A percentile compares a stretch with the other conserved stretches of the same genome.
These are phyloP conservation scores for Antheraea yamamai DNA, from an alignment of 2,888 invertebrate genomes.

Conservation along the genomic window DNA sequence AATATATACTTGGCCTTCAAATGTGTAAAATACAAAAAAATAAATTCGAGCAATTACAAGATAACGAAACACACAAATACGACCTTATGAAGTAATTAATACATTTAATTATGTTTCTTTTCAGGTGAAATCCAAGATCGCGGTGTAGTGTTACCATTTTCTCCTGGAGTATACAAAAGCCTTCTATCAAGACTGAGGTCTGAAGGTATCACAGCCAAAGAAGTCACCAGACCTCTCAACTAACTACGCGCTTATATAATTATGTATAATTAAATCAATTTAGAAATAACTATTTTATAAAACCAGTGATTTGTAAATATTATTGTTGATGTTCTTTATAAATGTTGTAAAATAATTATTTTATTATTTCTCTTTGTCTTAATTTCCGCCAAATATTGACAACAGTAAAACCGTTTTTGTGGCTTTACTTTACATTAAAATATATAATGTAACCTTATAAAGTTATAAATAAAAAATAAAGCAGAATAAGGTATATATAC, in stretches of 20 bases:
- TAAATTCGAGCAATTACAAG: no score
- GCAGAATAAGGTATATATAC: no score
- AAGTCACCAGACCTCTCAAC: constrained; percentile 64
- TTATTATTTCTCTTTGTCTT: background rate
- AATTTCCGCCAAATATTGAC: background rate
- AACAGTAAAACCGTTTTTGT: background rate
- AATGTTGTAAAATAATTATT: background rate
- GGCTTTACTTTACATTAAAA: no score
- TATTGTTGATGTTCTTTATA: constrained; percentile 15
- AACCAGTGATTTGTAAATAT: constrained; percentile 8
- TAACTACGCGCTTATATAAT: constrained; percentile 39
- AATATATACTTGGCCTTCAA: no score
- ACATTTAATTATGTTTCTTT: constrained; percentile 30
- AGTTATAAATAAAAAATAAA: no score
- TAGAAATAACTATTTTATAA: constrained; percentile 10
- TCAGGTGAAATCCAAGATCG: constrained; percentile 97
- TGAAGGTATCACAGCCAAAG: constrained; percentile 87
- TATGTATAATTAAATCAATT: constrained; percentile 13
- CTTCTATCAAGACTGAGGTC: constrained; percentile 92
- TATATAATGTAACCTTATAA: no score
- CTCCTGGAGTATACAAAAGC: constrained; percentile 95
- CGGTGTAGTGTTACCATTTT: constrained; percentile 95
- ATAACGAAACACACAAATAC: background rate
- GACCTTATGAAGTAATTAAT: background rate
- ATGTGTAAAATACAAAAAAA: no score